Evolutionary conservation across 1,140 invertebrate species (phyloP).

Genomic region (Meloidogyne chitwoodi): DNA sequence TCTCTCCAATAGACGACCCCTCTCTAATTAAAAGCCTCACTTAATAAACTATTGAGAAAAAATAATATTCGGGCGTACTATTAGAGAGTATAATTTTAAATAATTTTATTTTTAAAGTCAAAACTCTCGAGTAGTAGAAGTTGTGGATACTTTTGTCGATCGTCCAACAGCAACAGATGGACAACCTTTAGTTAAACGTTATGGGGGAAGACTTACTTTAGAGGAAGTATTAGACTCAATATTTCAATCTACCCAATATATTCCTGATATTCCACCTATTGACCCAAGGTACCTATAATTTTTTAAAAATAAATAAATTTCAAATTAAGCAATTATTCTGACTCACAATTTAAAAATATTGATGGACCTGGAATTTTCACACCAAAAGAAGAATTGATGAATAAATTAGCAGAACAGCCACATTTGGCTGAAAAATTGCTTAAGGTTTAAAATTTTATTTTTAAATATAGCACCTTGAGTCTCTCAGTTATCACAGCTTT

Average conservation of each 20-base stretch:
- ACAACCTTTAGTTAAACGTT: constrained; percentile 29
- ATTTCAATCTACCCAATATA: constrained; percentile 46
- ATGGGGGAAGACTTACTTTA: constrained; percentile 71
- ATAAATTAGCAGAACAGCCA: constrained; percentile 49
- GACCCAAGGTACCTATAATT: constrained; percentile 54
- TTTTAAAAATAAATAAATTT: not conserved
- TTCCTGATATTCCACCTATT: constrained; percentile 37
- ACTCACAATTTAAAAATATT: constrained; percentile 39
- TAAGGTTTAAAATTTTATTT: constrained; percentile 22
- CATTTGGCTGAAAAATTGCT: constrained; percentile 51
- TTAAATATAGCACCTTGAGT: too few species aligned
- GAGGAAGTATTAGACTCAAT: constrained; percentile 87
- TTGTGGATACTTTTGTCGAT: constrained; percentile 57
- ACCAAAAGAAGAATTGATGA: constrained; percentile 53
- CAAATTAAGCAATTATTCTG: constrained; percentile 69
- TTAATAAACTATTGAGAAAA: too few species aligned
- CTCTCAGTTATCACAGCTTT: too few species aligned
- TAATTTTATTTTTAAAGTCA: constrained; percentile 14
- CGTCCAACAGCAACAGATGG: constrained; percentile 1
- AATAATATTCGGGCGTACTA: too few species aligned
- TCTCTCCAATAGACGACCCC: too few species aligned
- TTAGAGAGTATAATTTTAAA: not conserved
- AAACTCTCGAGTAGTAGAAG: constrained; percentile 52
- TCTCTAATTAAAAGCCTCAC: too few species aligned
- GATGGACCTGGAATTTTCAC: constrained; percentile 58